These are phyloP conservation scores for Pitangus sulphuratus DNA, from an alignment of 2,797 vertebrate genomes.

Conservation along the genomic window DNA sequence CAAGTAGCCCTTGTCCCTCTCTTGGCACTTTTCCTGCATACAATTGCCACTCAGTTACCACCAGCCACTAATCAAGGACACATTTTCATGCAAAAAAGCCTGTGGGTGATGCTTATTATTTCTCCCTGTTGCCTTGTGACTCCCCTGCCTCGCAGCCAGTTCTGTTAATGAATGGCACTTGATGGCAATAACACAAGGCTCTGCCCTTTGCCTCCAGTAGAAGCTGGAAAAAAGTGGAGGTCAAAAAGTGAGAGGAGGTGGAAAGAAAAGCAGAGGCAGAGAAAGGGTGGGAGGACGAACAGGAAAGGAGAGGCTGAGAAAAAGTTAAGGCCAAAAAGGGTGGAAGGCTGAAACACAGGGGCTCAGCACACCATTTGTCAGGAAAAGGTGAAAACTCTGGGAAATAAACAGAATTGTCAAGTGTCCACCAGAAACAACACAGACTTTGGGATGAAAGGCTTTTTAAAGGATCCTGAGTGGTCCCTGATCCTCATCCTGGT, in stretches of 20 bases:
- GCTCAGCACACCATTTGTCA: not conserved
- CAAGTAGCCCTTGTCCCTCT: not conserved
- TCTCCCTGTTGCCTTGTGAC: not conserved
- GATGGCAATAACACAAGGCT: not conserved
- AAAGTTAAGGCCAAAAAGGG: not conserved
- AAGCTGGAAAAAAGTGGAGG: not conserved
- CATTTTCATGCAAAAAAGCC: not conserved
- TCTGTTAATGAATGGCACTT: constrained; percentile 4
- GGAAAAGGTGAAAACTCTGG: not conserved
- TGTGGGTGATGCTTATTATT: not conserved
- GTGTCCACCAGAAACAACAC: not conserved
- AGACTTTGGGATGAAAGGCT: not conserved
- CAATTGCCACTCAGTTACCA: constrained; percentile 13
- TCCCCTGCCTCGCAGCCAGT: not conserved
- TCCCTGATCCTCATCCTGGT: not conserved
- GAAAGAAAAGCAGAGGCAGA: not conserved
- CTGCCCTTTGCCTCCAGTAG: not conserved
- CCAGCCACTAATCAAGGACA: not conserved
- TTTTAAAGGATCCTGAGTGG: not conserved
- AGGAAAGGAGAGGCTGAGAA: not conserved
- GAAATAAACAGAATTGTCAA: not conserved
- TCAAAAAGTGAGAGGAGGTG: not conserved
- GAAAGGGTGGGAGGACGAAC: not conserved
- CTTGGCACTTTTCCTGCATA: constrained; percentile 20
- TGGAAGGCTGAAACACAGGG: not conserved